A percentile compares a stretch with the other conserved stretches of the same genome.
Conservation (phyloP, 2,113 vertebrate species). For the Indicator indicator region DNA sequence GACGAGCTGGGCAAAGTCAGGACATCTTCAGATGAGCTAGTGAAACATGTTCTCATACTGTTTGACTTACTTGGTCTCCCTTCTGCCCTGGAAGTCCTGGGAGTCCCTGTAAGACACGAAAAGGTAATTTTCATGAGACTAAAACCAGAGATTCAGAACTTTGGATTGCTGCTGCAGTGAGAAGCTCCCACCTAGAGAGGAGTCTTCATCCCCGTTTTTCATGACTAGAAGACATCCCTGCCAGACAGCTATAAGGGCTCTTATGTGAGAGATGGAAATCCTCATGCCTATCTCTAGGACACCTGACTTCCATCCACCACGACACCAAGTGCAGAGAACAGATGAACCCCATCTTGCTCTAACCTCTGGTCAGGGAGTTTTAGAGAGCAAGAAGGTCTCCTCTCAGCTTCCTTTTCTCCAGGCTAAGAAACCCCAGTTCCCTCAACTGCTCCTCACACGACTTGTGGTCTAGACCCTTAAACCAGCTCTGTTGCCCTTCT, state of each 20-base stretch:
- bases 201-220: background rate
- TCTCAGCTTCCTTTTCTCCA: too few species aligned
- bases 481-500: too few species aligned
- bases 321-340: background rate
- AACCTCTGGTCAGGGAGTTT: too few species aligned
- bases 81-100: constrained; percentile 83
- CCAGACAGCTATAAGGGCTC: background rate
- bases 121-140: background rate
- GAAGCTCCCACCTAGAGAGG: background rate
- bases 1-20: background rate
- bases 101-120: constrained; percentile 75
- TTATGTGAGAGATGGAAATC: background rate
- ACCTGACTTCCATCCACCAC: background rate
- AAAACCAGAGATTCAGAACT: background rate
- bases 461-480: too few species aligned
- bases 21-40: background rate
- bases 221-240: background rate
- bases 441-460: too few species aligned
- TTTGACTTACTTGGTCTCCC: constrained; percentile 80
- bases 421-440: too few species aligned
- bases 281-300: background rate
- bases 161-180: background rate
- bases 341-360: too few species aligned
- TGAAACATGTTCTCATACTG: background rate
- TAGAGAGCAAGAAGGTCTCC: too few species aligned